These are phyloP conservation scores for Beris morrisii DNA, from an alignment of 2,888 invertebrate genomes.

Conservation along the genomic window DNA sequence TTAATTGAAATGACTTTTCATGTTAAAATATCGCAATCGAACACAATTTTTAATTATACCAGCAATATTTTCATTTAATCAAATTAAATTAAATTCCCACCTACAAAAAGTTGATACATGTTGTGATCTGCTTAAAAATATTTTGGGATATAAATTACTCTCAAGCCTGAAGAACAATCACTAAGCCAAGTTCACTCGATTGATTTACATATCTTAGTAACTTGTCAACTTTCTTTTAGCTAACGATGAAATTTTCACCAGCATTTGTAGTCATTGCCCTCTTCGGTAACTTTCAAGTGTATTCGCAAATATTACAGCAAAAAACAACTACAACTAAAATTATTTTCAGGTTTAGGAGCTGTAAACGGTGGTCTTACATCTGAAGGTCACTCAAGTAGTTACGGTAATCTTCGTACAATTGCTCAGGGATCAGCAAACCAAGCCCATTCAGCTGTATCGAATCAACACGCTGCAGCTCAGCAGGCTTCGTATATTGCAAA, in stretches of 20 bases:
- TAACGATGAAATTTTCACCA: conserved; percentile 9
- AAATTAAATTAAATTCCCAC: no score
- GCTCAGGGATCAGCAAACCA: conserved; percentile 76
- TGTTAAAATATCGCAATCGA: no score
- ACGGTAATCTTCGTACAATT: background rate
- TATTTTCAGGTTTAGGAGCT: background rate
- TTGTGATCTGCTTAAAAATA: no score
- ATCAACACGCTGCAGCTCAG: conserved; percentile 74
- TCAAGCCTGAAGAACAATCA: background rate
- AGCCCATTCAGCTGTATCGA: conserved; percentile 71
- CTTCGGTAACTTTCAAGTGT: conserved; percentile 7
- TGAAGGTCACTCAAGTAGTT: no score
- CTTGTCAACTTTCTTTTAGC: background rate
- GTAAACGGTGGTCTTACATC: background rate
- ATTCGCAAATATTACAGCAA: background rate
- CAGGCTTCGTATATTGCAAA: conserved; percentile 74
- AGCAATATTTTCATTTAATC: no score
- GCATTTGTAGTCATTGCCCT: conserved; percentile 11
- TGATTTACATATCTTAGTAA: conserved; percentile 10
- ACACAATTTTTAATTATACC: no score
- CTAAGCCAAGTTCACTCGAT: conserved; percentile 13
- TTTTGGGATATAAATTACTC: no score
- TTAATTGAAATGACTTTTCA: no score
- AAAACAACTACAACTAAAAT: background rate
- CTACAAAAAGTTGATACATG: no score